These are phyloP conservation scores for Halocaridina rubra DNA, from an alignment of 2,888 invertebrate genomes.

Conservation along the genomic window DNA sequence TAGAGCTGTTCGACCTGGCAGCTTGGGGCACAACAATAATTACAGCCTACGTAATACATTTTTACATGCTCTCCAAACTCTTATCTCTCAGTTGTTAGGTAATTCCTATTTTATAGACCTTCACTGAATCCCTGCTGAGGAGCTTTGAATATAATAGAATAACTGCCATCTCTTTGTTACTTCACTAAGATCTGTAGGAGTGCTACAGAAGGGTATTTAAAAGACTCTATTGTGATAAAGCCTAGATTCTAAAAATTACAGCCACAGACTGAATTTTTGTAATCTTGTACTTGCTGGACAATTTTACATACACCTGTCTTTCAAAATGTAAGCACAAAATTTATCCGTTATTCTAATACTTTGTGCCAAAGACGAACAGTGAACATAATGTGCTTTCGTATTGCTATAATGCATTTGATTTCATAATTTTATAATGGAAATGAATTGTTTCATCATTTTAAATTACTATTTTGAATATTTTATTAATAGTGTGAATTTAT, in stretches of 20 bases:
- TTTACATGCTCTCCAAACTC: too few species aligned
- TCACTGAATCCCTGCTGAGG: slow-evolving; percentile 27
- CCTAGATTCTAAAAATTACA: slow-evolving; percentile 39
- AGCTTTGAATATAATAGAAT: background rate
- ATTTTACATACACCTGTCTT: slow-evolving; percentile 50
- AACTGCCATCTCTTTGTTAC: slow-evolving; percentile 23
- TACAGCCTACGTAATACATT: too few species aligned
- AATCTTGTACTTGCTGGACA: slow-evolving; percentile 45
- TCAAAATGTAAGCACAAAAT: slow-evolving; percentile 51
- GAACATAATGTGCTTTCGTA: slow-evolving; percentile 34
- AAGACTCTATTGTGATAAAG: slow-evolving; percentile 48
- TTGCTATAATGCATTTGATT: slow-evolving; percentile 26
- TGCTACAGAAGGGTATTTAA: slow-evolving; percentile 38
- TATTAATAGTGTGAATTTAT: too few species aligned
- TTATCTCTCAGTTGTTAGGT: slow-evolving; percentile 40
- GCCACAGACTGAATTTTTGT: slow-evolving; percentile 37
- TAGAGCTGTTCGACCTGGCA: too few species aligned
- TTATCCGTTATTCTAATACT: slow-evolving; percentile 33
- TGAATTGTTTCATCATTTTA: background rate
- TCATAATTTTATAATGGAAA: background rate
- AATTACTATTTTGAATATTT: background rate
- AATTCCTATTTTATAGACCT: slow-evolving; percentile 28
- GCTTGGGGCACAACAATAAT: too few species aligned
- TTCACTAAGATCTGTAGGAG: slow-evolving; percentile 38
- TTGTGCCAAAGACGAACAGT: slow-evolving; percentile 49